phyloP scores from a whole-genome alignment of 1,140 invertebrate genomes.

The Protaetia brevitarsis region DNA sequence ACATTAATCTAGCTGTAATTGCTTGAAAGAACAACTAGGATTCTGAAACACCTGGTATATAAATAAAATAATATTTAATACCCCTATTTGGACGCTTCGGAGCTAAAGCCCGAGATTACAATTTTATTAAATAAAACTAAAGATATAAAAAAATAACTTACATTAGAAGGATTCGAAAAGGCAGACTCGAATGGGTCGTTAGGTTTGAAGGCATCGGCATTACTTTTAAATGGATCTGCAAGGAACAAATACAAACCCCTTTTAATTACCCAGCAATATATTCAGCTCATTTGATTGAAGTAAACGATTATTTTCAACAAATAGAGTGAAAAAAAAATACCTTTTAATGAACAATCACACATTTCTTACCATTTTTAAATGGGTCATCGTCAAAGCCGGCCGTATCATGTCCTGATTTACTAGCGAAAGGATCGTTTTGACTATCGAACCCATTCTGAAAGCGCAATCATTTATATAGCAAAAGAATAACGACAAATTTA shows the following conservation, averaged over 20 bases:
- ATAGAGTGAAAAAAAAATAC: neutral
- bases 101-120: no score
- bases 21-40: no score
- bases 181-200: slow-evolving; percentile 64
- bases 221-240: slow-evolving; percentile 57
- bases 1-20: no score
- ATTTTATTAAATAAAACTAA: no score
- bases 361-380: slow-evolving; percentile 50
- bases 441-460: slow-evolving; percentile 47
- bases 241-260: slow-evolving; percentile 40
- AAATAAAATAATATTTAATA: no score
- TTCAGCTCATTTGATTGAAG: no score
- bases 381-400: slow-evolving; percentile 50
- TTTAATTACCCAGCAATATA: no score
- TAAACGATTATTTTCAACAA: no score
- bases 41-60: no score
- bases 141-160: no score
- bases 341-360: slow-evolving; percentile 18
- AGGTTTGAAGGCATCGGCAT: slow-evolving; percentile 57
- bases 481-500: slow-evolving; percentile 6
- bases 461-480: neutral
- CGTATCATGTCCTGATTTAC: slow-evolving; percentile 53
- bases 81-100: no score
- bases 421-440: slow-evolving; percentile 59
- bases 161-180: slow-evolving; percentile 47